These are phyloP conservation scores for Patella vulgata DNA, from an alignment of 1,140 invertebrate species.

Conservation along the genomic window DNA sequence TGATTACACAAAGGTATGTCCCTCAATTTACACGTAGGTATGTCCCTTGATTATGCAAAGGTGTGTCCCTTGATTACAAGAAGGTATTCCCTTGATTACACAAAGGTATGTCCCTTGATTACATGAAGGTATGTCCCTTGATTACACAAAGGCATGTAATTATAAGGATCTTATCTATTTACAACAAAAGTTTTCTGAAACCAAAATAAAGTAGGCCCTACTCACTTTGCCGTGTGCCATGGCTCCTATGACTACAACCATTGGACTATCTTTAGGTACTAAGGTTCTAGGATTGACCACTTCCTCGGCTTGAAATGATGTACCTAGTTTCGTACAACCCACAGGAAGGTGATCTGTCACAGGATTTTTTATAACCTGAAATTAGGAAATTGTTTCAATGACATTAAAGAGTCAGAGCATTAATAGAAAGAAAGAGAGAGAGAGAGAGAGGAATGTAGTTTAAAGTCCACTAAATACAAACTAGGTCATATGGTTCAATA, in stretches of 20 bases:
- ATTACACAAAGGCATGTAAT: no score
- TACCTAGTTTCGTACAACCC: conserved; percentile 89
- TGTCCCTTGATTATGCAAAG: no score
- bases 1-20: no score
- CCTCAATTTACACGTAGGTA: no score
- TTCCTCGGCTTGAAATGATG: conserved; percentile 87
- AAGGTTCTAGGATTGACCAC: conserved; percentile 82
- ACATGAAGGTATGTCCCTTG: no score
- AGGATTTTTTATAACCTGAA: conserved; percentile 94
- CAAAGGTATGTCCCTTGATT: no score
- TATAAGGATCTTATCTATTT: no score
- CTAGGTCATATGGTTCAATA: no score
- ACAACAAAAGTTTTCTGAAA: no score
- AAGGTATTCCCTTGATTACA: no score
- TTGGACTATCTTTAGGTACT: conserved; percentile 84
- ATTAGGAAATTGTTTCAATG: conserved; percentile 1
- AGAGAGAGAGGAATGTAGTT: neutral
- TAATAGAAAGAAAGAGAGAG: neutral
- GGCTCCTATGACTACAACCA: conserved; percentile 93
- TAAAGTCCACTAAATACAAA: neutral
- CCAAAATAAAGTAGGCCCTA: no score
- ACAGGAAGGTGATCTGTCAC: conserved; percentile 94
- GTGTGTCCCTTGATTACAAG: no score
- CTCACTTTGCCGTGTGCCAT: conserved; percentile 94
- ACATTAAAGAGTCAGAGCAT: neutral